Evolutionary conservation across 2,797 vertebrate species (phyloP).

Genomic region (Galagoides demidoff): DNA sequence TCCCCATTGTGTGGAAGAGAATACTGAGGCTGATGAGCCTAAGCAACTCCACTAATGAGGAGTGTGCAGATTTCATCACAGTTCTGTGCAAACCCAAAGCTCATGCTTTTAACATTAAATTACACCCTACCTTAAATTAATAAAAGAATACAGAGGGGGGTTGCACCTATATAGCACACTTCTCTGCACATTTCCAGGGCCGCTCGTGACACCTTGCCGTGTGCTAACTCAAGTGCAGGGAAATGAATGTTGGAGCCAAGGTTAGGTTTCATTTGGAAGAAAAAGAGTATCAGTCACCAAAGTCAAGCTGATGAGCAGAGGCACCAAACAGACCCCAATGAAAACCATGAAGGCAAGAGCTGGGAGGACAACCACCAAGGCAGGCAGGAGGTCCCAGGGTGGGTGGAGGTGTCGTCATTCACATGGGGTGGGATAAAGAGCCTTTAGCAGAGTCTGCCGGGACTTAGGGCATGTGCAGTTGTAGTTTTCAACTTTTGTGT

Average conservation of each 20-base stretch:
- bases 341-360: background rate
- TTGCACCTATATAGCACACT: background rate
- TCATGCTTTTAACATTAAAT: background rate
- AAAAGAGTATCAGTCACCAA: background rate
- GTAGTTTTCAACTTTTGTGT: background rate
- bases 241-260: background rate
- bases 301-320: background rate
- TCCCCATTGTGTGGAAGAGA: background rate
- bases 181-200: background rate
- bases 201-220: background rate
- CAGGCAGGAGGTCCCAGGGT: background rate
- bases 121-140: background rate
- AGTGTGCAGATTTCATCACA: background rate
- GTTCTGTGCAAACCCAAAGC: background rate
- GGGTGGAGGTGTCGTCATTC: fast-evolving
- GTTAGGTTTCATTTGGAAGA: background rate
- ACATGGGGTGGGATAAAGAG: no score
- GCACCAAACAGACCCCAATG: fast-evolving
- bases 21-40: background rate
- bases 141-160: background rate
- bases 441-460: background rate
- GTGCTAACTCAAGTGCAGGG: background rate
- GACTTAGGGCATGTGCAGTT: background rate
- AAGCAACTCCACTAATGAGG: background rate
- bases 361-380: no score